Evolutionary conservation across 2,113 vertebrate species (phyloP).

Genomic region (Larimichthys polyactis): DNA sequence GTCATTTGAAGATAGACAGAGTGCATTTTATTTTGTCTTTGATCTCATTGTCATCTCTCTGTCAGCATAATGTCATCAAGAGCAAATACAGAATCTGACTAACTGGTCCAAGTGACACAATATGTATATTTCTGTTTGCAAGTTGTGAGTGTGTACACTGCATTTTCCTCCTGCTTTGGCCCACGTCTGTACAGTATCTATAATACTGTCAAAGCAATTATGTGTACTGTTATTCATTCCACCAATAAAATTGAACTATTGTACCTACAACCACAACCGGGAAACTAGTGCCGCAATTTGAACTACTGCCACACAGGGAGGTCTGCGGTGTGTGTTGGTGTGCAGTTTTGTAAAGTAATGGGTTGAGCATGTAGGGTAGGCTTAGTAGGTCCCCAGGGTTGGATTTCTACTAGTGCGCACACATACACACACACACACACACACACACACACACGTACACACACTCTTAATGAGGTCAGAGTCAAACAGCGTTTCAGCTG

Average conservation of each 20-base stretch:
- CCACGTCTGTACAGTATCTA: slow-evolving; percentile 49
- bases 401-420: slow-evolving; percentile 68
- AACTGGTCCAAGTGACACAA: neutral
- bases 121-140: neutral
- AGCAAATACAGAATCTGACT: slow-evolving; percentile 39
- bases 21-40: slow-evolving; percentile 72
- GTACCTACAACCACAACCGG: slow-evolving; percentile 63
- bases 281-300: slow-evolving; percentile 60
- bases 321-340: slow-evolving; percentile 64
- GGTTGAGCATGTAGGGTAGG: slow-evolving; percentile 78
- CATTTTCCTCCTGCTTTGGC: slow-evolving; percentile 45
- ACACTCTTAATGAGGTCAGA: slow-evolving; percentile 80
- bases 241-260: slow-evolving; percentile 72
- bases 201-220: slow-evolving; percentile 70
- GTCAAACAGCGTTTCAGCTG: slow-evolving; percentile 74
- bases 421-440: slow-evolving; percentile 46
- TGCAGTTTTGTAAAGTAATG: slow-evolving; percentile 81
- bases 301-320: slow-evolving; percentile 66
- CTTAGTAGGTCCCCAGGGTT: slow-evolving; percentile 78
- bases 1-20: slow-evolving; percentile 52
- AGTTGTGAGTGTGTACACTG: slow-evolving; percentile 39
- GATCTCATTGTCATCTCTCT: slow-evolving; percentile 81
- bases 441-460: slow-evolving; percentile 42
- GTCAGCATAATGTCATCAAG: slow-evolving; percentile 77
- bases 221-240: slow-evolving; percentile 64